These are phyloP conservation scores for Oreamnos americanus DNA, from an alignment of 2,113 vertebrate genomes.

Conservation along the genomic window DNA sequence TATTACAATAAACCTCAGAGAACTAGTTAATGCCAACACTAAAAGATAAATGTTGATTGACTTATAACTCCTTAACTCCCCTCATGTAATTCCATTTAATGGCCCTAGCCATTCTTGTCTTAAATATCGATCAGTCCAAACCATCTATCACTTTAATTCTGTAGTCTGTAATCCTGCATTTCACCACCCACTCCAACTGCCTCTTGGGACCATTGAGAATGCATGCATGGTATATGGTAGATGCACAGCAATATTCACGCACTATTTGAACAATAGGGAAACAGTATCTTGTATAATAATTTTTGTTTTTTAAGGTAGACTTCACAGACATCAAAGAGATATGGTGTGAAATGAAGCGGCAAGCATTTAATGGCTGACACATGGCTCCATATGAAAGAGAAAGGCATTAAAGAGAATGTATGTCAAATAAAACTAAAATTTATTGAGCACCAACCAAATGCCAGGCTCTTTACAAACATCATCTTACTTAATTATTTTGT, in stretches of 20 bases:
- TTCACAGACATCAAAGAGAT: not conserved
- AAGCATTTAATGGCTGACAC: not conserved
- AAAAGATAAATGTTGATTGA: not conserved
- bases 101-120: not conserved
- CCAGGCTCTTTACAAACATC: not conserved
- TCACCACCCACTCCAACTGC: not conserved
- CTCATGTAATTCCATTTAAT: not conserved
- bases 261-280: not conserved
- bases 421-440: constrained; percentile 11
- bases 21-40: not conserved
- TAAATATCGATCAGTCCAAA: not conserved
- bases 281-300: not conserved
- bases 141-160: not conserved
- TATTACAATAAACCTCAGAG: not conserved
- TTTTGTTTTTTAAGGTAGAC: not conserved
- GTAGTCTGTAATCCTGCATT: not conserved
- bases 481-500: not conserved
- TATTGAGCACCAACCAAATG: not conserved
- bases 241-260: not conserved
- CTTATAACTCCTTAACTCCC: not conserved
- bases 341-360: not conserved
- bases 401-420: not conserved
- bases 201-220: not conserved
- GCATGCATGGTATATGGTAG: not conserved
- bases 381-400: not conserved